A percentile compares a stretch with the other conserved stretches of the same genome.
Conservation (phyloP, 2,113 vertebrate species). For the Nyctibius bracteatus region DNA sequence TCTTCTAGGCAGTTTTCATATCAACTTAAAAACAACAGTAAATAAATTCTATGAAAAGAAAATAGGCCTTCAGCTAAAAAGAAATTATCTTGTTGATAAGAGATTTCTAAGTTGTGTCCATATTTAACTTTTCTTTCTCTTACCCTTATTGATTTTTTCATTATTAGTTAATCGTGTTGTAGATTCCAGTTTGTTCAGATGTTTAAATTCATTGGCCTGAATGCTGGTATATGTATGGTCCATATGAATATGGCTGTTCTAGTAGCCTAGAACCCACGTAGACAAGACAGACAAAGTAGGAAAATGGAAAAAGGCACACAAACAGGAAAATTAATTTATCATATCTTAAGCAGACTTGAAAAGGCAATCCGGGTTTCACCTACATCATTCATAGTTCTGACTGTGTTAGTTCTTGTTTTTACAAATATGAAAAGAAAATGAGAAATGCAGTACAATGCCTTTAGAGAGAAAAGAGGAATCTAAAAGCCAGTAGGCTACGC, state of each 20-base stretch:
- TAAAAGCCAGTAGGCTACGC: background rate
- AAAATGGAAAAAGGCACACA: background rate
- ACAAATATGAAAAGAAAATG: background rate
- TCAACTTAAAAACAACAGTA: background rate
- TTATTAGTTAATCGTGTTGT: background rate
- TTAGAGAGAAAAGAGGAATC: background rate
- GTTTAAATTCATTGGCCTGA: background rate
- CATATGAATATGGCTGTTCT: background rate
- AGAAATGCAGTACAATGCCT: background rate
- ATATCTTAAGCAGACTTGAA: background rate
- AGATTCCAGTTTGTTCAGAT: background rate
- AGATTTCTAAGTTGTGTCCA: background rate
- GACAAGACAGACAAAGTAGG: background rate
- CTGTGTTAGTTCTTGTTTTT: background rate
- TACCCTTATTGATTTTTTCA: background rate
- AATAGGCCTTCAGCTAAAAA: background rate
- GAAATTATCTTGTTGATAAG: background rate
- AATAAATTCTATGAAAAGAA: background rate
- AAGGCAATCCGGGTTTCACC: background rate
- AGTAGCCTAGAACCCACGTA: background rate
- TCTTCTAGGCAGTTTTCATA: background rate
- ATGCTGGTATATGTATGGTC: background rate
- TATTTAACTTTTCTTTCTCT: background rate
- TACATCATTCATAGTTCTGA: background rate
- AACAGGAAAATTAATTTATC: background rate